Base-by-base conservation (phyloP, 2,888 invertebrate genomes). In the Ectemnius lituratus region DNA sequence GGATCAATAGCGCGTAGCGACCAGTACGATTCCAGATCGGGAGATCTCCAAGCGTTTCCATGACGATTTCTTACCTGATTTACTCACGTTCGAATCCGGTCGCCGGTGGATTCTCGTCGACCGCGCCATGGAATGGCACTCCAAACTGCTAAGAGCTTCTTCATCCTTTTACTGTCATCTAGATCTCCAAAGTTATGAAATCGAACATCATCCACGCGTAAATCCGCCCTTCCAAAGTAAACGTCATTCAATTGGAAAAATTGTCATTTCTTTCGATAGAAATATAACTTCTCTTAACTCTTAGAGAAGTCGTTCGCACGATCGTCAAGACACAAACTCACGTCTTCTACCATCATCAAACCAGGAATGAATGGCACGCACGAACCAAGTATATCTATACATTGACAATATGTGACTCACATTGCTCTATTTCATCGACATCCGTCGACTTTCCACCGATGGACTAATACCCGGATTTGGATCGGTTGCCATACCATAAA, bases 391-490 rank as follows among this genome's bases (percentile, higher is more conserved):
- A 37, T 46, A 11, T 14, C 2, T 27, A 28, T 2, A 28, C 28
- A 60, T n/a, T 14, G 37, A 6, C 37, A 6, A 37, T 37, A 37
- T 37, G 64, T 67, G 67, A 64, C 59, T 62, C 58, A 59, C 67
- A 59, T 67, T 49, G 46, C 61, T 67, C 14, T 20, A 27, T 6
- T 49, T 49, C 56, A 45, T 67, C 59, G 23, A 2, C 78, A 76
- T 78, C 79, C 79, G 80, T 73, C 79, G 70, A 23, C 23, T 23
- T 23, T 23, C 23, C 23, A 3, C 23, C 74, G 81, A 81, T 80
- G 74, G 76, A 69, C 76, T 73, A 76, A 81, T 81, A 82, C 81
- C 79, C 80, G 79, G 23, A 37, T 37, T 6, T 37, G 8, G 37
- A 37, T 37, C 37, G 37, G 37, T 37, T 4, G 8, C 11, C 37